Evolutionary conservation across 2,797 vertebrate species (phyloP), one percentile per base, ranked within the genome.

Genomic region (Sparus aurata): DNA sequence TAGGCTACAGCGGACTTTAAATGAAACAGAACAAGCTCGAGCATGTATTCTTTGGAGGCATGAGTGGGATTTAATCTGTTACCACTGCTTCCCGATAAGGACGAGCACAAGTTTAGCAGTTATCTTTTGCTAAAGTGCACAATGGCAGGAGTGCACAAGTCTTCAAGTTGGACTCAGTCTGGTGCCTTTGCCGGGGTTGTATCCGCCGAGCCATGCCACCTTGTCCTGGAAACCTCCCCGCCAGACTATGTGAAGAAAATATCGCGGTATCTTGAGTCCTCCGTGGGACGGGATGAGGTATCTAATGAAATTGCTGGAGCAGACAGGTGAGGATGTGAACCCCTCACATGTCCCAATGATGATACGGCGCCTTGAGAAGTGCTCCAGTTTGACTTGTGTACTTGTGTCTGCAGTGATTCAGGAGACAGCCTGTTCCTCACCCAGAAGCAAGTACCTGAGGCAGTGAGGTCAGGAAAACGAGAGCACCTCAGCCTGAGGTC

Each of bases 371-470:
- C 16, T 11, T 47, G 20, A 13, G 13, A 2, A 3, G 7, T 3
- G 41, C 1, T 27, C 8, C 18, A 3, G 6, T 16, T 7, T 72
- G 20, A 5, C 6, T 13, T 45, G 13, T 76, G 0, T 62, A 5
- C 46, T 2, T 60, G 30, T 82, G n/a, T 82, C 62, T 49, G 38
- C 84, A 96, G 95, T 74, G 94, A 94, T 63, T 95, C 95, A 0
- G 93, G 76, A 11, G 90, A 94, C 71, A 94, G 91, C 69, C 34
- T 95, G 77, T 95, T 96, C 82, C 20, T 93, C 30, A 94, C 94
- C 12, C 95, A 95, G 89, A 73, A 69, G 23, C 52, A 80, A 9
- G 66, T 58, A 5, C 66, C 91, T 7, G 54, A 66, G 67, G 52
- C 75, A 0, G 62, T 23, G 53, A 91, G 88, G 47, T 67, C 79